Evolutionary conservation across 2,113 vertebrate species (phyloP), one percentile per base, ranked within the genome.

Genomic region (Burhinus bistriatus): DNA sequence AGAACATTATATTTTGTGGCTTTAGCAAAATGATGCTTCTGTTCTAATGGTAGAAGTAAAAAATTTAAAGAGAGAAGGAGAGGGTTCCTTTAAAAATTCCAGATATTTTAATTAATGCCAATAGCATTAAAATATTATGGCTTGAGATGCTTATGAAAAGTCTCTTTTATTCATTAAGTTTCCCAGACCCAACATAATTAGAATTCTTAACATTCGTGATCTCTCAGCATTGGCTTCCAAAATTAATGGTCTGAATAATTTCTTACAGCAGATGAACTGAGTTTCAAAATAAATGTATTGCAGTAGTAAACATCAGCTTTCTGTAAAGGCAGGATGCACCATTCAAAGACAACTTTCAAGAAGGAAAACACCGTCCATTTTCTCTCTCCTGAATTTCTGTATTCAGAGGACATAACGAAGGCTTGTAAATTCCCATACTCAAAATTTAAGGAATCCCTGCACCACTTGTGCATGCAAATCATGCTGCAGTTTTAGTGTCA

Each of bases 191-290:
- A 77, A 90, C 89, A 88, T 97, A 96, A 97, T 97, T 96, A 96
- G 95, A 96, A 97, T 97, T 96, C 94, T 96, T 96, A 97, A 95
- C 96, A 95, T 97, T 96, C 30, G 3, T 95, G 97, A 96, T 97
- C 97, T 96, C 87, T 94, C 87, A 93, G 95, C 87, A 83, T 91
- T 91, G 82, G 91, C 93, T 97, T 90, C 95, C 95, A 95, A 91
- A 97, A 97, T 97, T 97, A 96, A 97, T 97, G 94, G 95, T 96
- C 96, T 97, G 95, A 90, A 85, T 97, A 97, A 96, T 95, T 97
- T 93, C 90, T 95, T 97, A 83, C 82, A 93, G 95, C 87, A 90
- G 87, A 97, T 58, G 85, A 97, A 77, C 96, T 64, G 71, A 66
- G 58, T 89, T 95, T 91, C 89, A 93, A 90, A 94, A 93, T 94